Evolutionary conservation across 2,113 vertebrate species (phyloP).

Genomic region (Lethenteron reissneri): DNA sequence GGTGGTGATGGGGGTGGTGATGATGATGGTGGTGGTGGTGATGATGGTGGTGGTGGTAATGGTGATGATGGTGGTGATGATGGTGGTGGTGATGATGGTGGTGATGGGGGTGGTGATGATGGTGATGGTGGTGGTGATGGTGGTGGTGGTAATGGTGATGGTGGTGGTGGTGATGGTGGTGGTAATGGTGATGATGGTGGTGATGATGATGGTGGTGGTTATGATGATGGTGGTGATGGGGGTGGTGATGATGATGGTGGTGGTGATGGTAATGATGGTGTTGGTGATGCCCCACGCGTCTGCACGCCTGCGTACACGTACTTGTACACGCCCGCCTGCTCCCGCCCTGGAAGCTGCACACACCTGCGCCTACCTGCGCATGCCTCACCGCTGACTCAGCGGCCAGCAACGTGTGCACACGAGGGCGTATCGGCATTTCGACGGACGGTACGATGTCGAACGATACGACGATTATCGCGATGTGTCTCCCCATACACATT

Average conservation of each 20-base stretch:
- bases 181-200: background rate
- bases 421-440: too few relatives aligned
- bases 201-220: background rate
- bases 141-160: background rate
- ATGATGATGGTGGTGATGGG: background rate
- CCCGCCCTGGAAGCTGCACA: too few relatives aligned
- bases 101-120: background rate
- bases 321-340: too few relatives aligned
- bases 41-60: background rate
- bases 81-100: background rate
- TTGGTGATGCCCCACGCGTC: too few relatives aligned
- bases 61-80: background rate
- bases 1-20: background rate
- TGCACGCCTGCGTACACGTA: too few relatives aligned
- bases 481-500: too few relatives aligned
- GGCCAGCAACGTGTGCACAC: too few relatives aligned
- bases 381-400: too few relatives aligned
- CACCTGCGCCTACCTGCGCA: too few relatives aligned
- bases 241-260: background rate
- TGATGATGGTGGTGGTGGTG: background rate
- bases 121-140: background rate
- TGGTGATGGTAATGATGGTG: too few relatives aligned
- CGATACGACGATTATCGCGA: too few relatives aligned
- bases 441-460: too few relatives aligned
- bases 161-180: background rate